Base-by-base conservation (phyloP, 1,140 invertebrate species). In the Drosophila ohnishii region DNA sequence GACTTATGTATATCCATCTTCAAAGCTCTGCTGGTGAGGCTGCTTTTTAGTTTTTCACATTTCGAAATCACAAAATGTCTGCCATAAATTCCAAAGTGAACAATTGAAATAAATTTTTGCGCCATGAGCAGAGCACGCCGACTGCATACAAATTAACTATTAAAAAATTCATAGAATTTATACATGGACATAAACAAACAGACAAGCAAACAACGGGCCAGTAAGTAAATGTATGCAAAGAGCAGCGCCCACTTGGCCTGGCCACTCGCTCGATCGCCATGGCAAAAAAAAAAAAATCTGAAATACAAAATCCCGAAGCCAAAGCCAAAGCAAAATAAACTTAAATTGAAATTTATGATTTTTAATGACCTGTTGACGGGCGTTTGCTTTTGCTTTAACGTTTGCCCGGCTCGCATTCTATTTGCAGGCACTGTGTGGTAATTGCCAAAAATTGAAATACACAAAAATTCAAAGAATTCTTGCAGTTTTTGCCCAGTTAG, bases 101-200 rank as follows among this genome's bases (percentile, higher is more conserved):
- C 85, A 88, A 88, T 88, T 88, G 85, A 88, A 88, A 88, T 88
- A 88, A 88, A 88, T 88, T 89, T 88, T 88, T 89, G 84, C 84
- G 84, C 84, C 85, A 89, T 88, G 84, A 69, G 74, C 85, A 72
- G 84, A 69, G 70, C 85, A 78, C 71, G 80, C 77, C 80, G 82
- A 84, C 85, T 88, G 84, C 84, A 88, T 88, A 88, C 84, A 80
- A 88, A 88, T 89, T 37, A 88, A 88, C 84, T 88, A 88, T 87
- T 88, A 87, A 87, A 87, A 87, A 87, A 87, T 87, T 88, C 83
- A 87, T 87, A 87, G 83, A 87, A 87, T 83, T 83, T 88, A 79
- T 88, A 83, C 83, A 84, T 69, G 75, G 45, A 60, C 53, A 78
- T 44, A 84, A 57, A 77, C 55, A 73, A 48, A 66, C 71, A 57